phyloP scores from a whole-genome alignment of 2,113 vertebrate species.

The Agapornis roseicollis region DNA sequence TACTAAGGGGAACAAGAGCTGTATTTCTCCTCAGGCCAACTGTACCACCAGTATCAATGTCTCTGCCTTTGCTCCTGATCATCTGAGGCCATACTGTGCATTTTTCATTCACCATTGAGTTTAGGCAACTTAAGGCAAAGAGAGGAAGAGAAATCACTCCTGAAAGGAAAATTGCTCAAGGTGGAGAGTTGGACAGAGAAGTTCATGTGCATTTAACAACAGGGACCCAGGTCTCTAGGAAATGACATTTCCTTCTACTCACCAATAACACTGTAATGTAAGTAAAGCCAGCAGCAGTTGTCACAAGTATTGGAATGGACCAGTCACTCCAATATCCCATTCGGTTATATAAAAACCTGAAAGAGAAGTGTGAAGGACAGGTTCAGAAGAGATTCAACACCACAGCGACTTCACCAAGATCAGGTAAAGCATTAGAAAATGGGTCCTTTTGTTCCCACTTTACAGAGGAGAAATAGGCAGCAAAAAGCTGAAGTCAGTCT shows the following conservation, averaged over 20 bases:
- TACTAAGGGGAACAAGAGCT: not conserved
- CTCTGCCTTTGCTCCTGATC: not conserved
- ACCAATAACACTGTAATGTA: conserved; percentile 91
- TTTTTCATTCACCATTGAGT: not conserved
- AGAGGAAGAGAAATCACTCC: not conserved
- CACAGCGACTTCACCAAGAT: not conserved
- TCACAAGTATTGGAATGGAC: conserved; percentile 87
- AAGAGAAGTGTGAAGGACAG: not conserved
- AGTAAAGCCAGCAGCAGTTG: conserved; percentile 85
- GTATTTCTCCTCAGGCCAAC: not conserved
- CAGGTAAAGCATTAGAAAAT: not conserved
- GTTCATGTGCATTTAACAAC: accelerated
- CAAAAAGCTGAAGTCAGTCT: not conserved
- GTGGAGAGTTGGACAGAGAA: not conserved
- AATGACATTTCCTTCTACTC: not conserved
- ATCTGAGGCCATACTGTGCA: accelerated
- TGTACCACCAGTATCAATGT: not conserved
- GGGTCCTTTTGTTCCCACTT: not conserved
- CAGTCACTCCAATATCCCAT: conserved; percentile 93
- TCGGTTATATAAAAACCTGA: conserved; percentile 92
- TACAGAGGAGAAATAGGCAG: not conserved
- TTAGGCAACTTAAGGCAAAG: not conserved
- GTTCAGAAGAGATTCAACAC: not conserved
- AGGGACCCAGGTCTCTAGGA: not conserved
- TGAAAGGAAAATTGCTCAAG: not conserved